phyloP scores from a whole-genome alignment of 2,113 vertebrate species.

The Clupea harengus region DNA sequence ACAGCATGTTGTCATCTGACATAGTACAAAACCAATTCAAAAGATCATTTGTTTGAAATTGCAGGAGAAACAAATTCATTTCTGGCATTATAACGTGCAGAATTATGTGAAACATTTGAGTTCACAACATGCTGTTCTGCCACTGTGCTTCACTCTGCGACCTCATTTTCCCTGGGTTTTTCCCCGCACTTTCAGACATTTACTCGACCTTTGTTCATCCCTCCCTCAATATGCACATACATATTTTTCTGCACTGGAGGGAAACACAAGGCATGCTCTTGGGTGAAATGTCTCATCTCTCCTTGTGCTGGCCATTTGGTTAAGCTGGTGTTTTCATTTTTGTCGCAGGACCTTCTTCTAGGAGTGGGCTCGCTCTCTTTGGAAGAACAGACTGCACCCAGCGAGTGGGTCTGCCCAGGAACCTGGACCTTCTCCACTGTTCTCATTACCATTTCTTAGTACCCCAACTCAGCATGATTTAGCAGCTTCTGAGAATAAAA shows the following conservation, averaged over 20 bases:
- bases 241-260: neutral
- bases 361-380: neutral
- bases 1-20: conserved; percentile 34
- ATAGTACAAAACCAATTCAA: neutral
- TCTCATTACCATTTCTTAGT: neutral
- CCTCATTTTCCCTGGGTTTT: neutral
- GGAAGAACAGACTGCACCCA: neutral
- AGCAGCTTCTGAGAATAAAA: neutral
- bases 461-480: neutral
- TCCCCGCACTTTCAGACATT: neutral
- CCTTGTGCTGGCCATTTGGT: neutral
- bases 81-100: neutral
- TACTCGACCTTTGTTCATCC: neutral
- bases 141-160: conserved; percentile 7
- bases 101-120: neutral
- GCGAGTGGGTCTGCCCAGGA: neutral
- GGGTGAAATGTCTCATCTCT: neutral
- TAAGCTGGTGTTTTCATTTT: neutral
- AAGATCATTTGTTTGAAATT: neutral
- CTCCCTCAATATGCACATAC: neutral
- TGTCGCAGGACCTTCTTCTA: conserved; percentile 49
- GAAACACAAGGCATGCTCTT: neutral
- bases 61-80: neutral
- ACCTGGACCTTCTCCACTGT: neutral
- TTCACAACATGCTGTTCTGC: conserved; percentile 34